phyloP scores from a whole-genome alignment of 2,113 vertebrate genomes.

The Silurus meridionalis region DNA sequence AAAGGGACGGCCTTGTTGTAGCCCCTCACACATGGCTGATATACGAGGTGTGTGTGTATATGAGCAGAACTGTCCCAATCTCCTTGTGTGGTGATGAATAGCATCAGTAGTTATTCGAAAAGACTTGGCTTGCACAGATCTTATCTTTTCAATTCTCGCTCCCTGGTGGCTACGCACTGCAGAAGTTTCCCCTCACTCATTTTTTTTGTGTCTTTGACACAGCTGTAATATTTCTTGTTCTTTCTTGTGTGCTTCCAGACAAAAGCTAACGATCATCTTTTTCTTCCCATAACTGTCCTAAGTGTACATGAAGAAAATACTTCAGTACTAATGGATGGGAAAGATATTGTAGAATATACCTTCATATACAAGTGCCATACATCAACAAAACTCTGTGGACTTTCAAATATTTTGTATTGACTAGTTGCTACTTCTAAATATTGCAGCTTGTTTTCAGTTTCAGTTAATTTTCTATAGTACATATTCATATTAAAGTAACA shows the following conservation, averaged over 20 bases:
- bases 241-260: neutral
- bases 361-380: neutral
- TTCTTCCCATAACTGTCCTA: neutral
- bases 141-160: slow-evolving; percentile 62
- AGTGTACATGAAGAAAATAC: neutral
- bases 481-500: too few relatives aligned
- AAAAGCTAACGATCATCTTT: slow-evolving; percentile 8
- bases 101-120: slow-evolving; percentile 71
- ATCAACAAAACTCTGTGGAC: neutral
- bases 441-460: neutral
- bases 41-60: slow-evolving; percentile 62
- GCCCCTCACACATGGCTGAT: slow-evolving; percentile 68
- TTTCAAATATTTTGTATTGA: neutral
- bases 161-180: slow-evolving; percentile 36
- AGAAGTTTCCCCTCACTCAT: slow-evolving; percentile 19
- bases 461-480: too few relatives aligned
- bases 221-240: neutral
- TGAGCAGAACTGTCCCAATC: slow-evolving; percentile 59
- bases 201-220: neutral
- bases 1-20: slow-evolving; percentile 58
- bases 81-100: slow-evolving; percentile 72
- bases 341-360: neutral
- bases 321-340: neutral
- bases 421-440: neutral
- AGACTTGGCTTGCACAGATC: slow-evolving; percentile 59